Percentiles rank a stretch among this genome's conserved stretches.
Conservation (phyloP, 2,113 vertebrate species). For the Periophthalmus modestus region DNA sequence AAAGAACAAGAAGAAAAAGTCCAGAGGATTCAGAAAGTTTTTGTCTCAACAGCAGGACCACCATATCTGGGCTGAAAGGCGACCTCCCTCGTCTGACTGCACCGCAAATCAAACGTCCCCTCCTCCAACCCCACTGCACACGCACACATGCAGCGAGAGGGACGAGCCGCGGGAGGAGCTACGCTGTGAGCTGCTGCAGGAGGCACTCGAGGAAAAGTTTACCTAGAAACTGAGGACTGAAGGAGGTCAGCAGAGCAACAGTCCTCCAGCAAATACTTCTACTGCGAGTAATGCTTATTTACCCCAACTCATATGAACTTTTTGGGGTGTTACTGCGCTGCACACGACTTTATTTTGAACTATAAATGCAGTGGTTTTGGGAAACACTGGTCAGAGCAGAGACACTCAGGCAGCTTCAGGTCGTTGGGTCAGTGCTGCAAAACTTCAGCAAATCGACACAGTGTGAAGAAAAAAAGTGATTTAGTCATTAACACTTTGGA, state of each 20-base stretch:
- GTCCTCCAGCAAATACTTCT: neutral
- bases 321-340: too few relatives aligned
- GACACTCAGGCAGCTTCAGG: too few relatives aligned
- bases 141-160: constrained; percentile 24
- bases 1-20: neutral
- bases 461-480: too few relatives aligned
- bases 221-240: neutral
- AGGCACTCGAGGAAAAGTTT: constrained; percentile 23
- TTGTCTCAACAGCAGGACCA: constrained; percentile 42
- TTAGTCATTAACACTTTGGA: too few relatives aligned
- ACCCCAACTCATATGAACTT: neutral
- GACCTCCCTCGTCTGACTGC: constrained; percentile 63
- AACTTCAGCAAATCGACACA: neutral
- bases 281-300: neutral
- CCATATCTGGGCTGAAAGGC: constrained; percentile 62
- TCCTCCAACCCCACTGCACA: constrained; percentile 49
- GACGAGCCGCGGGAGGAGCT: constrained; percentile 53
- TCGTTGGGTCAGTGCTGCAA: neutral
- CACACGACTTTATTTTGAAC: too few relatives aligned
- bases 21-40: constrained; percentile 23
- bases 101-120: constrained; percentile 61
- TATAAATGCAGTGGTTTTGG: too few relatives aligned
- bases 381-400: too few relatives aligned
- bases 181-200: constrained; percentile 35
- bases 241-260: constrained; percentile 4